These are phyloP conservation scores for Cathartes aura DNA, from an alignment of 2,113 vertebrate genomes.

Conservation along the genomic window DNA sequence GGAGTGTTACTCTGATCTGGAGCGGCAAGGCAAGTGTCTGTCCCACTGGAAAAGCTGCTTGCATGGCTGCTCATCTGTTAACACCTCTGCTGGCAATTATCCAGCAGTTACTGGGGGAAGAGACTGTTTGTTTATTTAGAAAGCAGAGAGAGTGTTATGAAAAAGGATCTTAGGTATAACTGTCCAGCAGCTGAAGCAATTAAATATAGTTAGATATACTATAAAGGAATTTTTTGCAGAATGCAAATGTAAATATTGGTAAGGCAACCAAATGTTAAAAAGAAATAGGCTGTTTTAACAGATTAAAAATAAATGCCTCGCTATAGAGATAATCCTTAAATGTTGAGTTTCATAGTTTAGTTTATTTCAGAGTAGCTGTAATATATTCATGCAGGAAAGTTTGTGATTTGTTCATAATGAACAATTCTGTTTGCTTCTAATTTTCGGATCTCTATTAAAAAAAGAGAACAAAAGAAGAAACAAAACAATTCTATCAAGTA, in stretches of 20 bases:
- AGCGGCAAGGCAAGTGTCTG: neutral
- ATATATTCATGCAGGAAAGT: neutral
- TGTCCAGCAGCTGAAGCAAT: neutral
- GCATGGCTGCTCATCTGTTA: neutral
- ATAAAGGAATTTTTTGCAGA: neutral
- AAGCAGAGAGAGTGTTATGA: neutral
- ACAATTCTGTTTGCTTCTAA: neutral
- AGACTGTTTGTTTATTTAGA: neutral
- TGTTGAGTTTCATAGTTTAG: neutral
- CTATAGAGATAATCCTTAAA: neutral
- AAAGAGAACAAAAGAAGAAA: neutral
- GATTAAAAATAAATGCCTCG: neutral
- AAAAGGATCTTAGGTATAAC: neutral
- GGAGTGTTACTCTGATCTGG: neutral
- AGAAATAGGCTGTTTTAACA: neutral
- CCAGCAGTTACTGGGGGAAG: neutral
- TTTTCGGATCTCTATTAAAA: neutral
- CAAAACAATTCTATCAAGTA: neutral
- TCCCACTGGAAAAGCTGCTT: conserved; percentile 16
- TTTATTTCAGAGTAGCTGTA: neutral
- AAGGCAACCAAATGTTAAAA: neutral
- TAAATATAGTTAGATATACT: neutral
- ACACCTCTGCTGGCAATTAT: conserved; percentile 11
- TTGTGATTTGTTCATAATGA: neutral
- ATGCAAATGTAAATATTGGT: neutral